These are phyloP conservation scores for Corythornis madagascariensis DNA, from an alignment of 2,113 vertebrate genomes.

Conservation along the genomic window DNA sequence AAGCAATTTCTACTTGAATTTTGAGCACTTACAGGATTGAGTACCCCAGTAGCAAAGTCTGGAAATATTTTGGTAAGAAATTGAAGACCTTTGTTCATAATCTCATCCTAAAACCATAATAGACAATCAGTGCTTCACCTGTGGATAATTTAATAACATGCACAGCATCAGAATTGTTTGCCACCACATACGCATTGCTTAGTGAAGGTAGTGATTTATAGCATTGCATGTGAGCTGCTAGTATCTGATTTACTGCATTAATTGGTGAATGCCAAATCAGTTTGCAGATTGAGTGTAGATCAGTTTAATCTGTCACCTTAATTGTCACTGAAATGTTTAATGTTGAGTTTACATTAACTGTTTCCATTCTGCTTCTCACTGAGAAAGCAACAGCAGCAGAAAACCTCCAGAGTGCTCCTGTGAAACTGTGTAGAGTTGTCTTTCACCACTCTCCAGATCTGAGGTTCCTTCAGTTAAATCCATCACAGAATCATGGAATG, in stretches of 20 bases:
- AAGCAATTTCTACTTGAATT: background rate
- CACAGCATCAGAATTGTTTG: conserved; percentile 33
- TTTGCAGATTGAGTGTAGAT: conserved; percentile 57
- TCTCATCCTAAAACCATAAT: background rate
- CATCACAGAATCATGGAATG: no score
- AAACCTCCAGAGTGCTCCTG: background rate
- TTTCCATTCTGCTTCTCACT: background rate
- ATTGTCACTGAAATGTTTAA: conserved; percentile 61
- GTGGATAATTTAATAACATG: conserved; percentile 17
- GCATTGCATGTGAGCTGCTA: conserved; percentile 26
- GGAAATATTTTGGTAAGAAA: background rate
- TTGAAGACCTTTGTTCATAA: background rate
- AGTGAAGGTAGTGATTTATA: conserved; percentile 51
- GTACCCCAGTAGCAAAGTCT: background rate
- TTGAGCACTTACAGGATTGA: background rate
- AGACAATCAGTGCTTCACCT: background rate
- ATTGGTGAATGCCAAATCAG: conserved; percentile 60
- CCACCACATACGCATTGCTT: conserved; percentile 11
- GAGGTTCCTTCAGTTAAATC: background rate
- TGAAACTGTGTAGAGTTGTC: background rate
- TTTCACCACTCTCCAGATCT: background rate
- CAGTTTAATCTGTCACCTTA: conserved; percentile 67
- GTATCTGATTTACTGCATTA: conserved; percentile 65
- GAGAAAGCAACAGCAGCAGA: background rate
- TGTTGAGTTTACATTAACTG: conserved; percentile 46